These are phyloP conservation scores for Mayetiola destructor DNA, from an alignment of 2,888 invertebrate species.

Conservation along the genomic window DNA sequence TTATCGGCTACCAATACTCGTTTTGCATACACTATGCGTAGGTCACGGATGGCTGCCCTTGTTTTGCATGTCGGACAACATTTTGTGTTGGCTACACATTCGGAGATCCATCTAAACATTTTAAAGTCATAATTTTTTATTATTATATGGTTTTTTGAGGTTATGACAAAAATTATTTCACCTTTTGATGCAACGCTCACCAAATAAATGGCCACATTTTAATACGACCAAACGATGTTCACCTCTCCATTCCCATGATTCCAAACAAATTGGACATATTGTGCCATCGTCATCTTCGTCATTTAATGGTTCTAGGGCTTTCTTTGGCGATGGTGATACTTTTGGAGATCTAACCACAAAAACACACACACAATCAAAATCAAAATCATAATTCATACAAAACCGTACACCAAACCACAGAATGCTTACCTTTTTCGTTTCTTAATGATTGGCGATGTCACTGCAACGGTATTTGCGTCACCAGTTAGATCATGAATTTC, in stretches of 20 bases:
- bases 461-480: neutral
- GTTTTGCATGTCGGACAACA: conserved; percentile 82
- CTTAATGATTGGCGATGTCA: neutral
- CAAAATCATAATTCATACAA: neutral
- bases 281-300: conserved; percentile 43
- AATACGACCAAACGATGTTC: conserved; percentile 73
- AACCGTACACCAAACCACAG: neutral
- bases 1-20: conserved; percentile 64
- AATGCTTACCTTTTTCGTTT: conserved; percentile 10
- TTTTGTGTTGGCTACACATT: conserved; percentile 32
- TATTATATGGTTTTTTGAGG: neutral
- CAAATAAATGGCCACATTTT: conserved; percentile 87
- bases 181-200: conserved; percentile 58
- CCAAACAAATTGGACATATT: conserved; percentile 77
- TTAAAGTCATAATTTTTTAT: neutral
- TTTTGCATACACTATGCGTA: conserved; percentile 66
- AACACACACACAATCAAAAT: neutral
- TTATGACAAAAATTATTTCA: conserved; percentile 38
- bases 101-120: conserved; percentile 28
- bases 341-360: neutral
- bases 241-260: conserved; percentile 74
- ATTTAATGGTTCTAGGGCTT: neutral
- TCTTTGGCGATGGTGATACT: neutral
- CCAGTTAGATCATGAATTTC: neutral
- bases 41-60: conserved; percentile 50